A percentile compares a stretch with the other conserved stretches of the same genome.
Conservation (phyloP, 2,797 vertebrate species). For the Helostoma temminkii region DNA sequence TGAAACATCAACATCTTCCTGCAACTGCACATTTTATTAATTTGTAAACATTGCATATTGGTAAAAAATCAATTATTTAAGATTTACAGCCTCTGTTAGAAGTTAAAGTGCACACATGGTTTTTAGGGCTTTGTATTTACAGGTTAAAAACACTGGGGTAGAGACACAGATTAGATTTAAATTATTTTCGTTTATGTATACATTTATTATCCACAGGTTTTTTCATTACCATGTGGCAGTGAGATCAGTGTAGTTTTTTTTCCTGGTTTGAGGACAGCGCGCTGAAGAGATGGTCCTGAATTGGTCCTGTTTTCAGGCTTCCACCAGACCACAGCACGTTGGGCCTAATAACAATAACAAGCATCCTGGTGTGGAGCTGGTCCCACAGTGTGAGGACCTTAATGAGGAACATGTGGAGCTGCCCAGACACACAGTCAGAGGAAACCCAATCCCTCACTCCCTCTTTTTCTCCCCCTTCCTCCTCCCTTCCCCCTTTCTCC, state of each 20-base stretch:
- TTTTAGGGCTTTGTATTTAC: slow-evolving; percentile 14
- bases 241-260: slow-evolving; percentile 26
- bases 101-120: slow-evolving; percentile 8
- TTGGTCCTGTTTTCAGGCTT: slow-evolving; percentile 70
- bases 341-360: slow-evolving; percentile 88
- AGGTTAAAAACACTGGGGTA: background rate
- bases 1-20: slow-evolving; percentile 62
- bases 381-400: slow-evolving; percentile 86
- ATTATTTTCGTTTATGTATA: background rate
- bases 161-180: background rate
- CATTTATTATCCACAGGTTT: background rate
- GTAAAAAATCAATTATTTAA: slow-evolving; percentile 11
- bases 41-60: slow-evolving; percentile 57
- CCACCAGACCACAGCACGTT: slow-evolving; percentile 80
- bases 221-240: background rate
- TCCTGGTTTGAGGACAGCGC: slow-evolving; percentile 47
- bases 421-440: slow-evolving; percentile 87
- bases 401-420: slow-evolving; percentile 89
- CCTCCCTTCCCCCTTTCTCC: slow-evolving; percentile 64
- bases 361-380: slow-evolving; percentile 84
- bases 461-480: slow-evolving; percentile 51
- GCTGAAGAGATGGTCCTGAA: slow-evolving; percentile 63
- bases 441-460: slow-evolving; percentile 85
- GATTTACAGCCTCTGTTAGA: background rate
- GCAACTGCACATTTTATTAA: slow-evolving; percentile 40